Conservation (phyloP, 2,113 vertebrate genomes). For the Pedetes capensis region DNA sequence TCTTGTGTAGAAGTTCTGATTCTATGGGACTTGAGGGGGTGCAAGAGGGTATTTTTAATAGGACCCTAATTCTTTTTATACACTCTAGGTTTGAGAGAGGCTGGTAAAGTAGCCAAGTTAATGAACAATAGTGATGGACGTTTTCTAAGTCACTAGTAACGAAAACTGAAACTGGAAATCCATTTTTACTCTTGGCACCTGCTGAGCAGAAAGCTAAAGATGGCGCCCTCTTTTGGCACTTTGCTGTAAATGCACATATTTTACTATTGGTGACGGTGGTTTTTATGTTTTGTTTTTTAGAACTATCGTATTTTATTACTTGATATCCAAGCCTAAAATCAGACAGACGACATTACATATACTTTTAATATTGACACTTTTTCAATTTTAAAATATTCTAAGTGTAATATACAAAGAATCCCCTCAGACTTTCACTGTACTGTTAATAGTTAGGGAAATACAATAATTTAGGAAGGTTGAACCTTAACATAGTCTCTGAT, state of each 20-base stretch:
- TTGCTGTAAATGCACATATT: neutral
- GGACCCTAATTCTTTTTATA: neutral
- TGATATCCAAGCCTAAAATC: neutral
- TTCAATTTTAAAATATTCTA: neutral
- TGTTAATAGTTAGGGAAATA: neutral
- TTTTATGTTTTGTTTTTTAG: neutral
- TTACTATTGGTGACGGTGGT: neutral
- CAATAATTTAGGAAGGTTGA: neutral
- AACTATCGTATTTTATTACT: neutral
- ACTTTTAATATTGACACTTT: neutral
- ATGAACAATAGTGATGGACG: neutral
- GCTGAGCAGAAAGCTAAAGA: conserved; percentile 6
- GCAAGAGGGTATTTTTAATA: neutral
- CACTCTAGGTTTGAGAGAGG: neutral
- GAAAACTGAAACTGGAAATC: neutral
- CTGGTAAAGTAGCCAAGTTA: neutral
- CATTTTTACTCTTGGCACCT: neutral
- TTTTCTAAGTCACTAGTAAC: neutral
- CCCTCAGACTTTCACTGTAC: neutral
- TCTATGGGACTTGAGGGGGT: neutral
- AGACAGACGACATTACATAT: neutral
- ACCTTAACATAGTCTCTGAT: neutral
- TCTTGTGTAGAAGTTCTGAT: neutral
- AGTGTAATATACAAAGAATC: neutral
- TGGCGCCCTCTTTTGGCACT: conserved; percentile 76